Base-by-base conservation (phyloP, 1,140 invertebrate species). In the Drosophila persimilis region DNA sequence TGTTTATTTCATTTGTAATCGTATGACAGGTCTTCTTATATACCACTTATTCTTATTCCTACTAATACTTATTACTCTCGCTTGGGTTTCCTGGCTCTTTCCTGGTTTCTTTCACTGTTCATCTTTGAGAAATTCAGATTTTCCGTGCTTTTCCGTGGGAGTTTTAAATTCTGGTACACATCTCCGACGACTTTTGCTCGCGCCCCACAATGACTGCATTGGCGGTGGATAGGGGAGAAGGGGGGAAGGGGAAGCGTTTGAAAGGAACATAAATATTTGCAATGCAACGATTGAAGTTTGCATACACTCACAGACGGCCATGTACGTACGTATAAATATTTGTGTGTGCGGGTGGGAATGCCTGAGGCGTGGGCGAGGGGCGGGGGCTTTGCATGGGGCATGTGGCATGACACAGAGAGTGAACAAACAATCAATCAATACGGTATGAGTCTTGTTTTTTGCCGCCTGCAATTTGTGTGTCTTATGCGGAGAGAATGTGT, bases 351-450 rank as follows among this genome's bases (percentile, higher is more conserved):
- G 46, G 35, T 46, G 55, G 55, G 39, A 61, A 58, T 58, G 44
- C 46, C 66, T 41, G 31, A n/a, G 39, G 44, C 9, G 31, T n/a
- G n/a, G 52, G 46, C 17, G 17, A 15, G 17, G 17, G 17, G 17
- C 46, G n/a, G 26, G n/a, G 20, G 22, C 6, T 26, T 52, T 26
- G 8, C 26, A 43, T 39, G 24, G 48, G 20, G 71, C 53, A 65
- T 73, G 60, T 31, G 70, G 47, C 62, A 69, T 54, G 63, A 56
- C 63, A 67, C 51, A 64, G 47, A 47, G 39, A 58, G 46, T 41
- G 54, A 48, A 41, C 58, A 66, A 70, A 74, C 79, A 84, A 85
- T 85, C 80, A 85, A 85, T 84, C 80, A 85, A 71, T 85, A 53
- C 48, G 73, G 66, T 69, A 81, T 65, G 48, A 76, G 59, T 64